Conservation (phyloP, 2,113 vertebrate species). For the Saguinus imperator region DNA sequence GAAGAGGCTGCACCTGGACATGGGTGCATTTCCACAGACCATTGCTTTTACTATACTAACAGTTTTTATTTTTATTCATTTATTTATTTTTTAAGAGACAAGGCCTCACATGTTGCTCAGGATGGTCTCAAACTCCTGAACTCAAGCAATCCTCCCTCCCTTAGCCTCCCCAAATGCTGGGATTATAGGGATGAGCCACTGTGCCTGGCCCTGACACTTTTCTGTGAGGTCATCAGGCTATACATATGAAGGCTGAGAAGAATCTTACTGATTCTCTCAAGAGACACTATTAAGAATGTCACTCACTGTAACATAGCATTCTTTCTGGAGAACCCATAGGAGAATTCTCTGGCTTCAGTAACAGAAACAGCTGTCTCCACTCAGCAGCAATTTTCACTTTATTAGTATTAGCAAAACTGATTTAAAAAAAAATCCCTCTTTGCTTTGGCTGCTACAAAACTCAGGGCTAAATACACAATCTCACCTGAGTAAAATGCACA, state of each 20-base stretch:
- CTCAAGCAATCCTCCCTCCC: too few species aligned
- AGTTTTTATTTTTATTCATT: not conserved
- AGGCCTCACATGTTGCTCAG: too few species aligned
- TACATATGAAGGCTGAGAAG: not conserved
- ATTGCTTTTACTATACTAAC: not conserved
- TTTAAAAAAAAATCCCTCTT: not conserved
- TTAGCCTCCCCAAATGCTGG: too few species aligned
- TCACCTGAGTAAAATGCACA: not conserved
- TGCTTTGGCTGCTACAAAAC: conserved; percentile 18
- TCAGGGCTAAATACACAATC: not conserved
- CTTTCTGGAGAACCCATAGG: not conserved
- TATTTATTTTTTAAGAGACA: too few species aligned
- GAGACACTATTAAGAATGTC: not conserved
- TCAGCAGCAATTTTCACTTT: not conserved
- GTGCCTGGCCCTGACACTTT: too few species aligned
- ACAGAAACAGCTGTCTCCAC: not conserved
- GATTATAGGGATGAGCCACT: too few species aligned
- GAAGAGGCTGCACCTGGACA: not conserved
- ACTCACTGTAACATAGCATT: not conserved
- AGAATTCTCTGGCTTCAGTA: not conserved
- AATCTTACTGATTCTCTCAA: not conserved
- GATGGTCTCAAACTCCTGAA: too few species aligned
- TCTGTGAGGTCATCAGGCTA: not conserved
- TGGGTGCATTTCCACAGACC: not conserved
- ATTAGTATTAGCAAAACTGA: not conserved